A percentile compares a stretch with the other conserved stretches of the same genome.
These are phyloP conservation scores for Enteromius paludinosus DNA, from an alignment of 2,797 vertebrate genomes.

Conservation along the genomic window DNA sequence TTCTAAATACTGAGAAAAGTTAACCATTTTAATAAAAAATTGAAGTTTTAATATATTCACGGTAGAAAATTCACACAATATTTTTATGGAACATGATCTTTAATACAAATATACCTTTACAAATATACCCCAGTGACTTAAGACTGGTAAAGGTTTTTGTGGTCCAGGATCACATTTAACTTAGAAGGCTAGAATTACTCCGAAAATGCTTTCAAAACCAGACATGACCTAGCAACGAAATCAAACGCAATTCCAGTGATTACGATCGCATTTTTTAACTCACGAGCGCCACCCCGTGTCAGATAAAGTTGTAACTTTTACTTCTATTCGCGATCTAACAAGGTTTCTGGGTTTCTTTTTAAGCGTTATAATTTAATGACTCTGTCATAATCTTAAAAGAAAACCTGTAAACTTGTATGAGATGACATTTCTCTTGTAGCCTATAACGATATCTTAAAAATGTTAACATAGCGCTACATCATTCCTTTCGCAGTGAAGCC, in stretches of 20 bases:
- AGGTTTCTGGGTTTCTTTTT: background rate
- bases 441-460: background rate
- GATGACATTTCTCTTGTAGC: background rate
- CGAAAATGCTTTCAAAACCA: background rate
- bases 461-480: background rate
- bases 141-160: too few relatives aligned
- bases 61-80: too few relatives aligned
- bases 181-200: too few relatives aligned
- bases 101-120: too few relatives aligned
- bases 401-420: background rate
- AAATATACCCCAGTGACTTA: too few relatives aligned
- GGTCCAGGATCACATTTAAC: too few relatives aligned
- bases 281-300: slow-evolving; percentile 18
- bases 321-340: background rate
- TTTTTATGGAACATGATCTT: too few relatives aligned
- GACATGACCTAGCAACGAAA: background rate
- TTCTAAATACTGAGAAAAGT: too few relatives aligned
- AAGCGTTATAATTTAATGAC: background rate
- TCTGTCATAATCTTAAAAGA: background rate
- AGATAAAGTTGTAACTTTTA: background rate
- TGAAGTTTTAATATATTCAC: too few relatives aligned
- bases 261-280: background rate
- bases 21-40: too few relatives aligned
- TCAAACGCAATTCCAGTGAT: background rate
- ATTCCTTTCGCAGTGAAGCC: background rate